Conservation (phyloP, 2,888 invertebrate species). For the Lasioglossum zephyrum region DNA sequence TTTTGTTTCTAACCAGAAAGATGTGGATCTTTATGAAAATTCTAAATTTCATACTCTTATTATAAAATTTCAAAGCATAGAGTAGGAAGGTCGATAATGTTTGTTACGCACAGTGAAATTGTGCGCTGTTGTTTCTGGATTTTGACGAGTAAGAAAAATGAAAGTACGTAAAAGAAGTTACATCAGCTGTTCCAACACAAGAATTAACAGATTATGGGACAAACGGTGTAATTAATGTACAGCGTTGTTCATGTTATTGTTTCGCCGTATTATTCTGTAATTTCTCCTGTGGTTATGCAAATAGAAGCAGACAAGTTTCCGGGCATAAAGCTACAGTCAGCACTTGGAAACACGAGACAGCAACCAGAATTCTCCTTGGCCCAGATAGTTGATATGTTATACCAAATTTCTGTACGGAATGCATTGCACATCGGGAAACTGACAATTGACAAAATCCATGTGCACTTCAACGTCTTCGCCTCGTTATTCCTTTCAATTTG, state of each 20-base stretch:
- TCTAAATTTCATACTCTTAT: too few relatives aligned
- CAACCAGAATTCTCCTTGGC: slow-evolving; percentile 64
- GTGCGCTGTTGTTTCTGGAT: too few relatives aligned
- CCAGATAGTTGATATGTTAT: slow-evolving; percentile 66
- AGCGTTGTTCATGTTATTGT: slow-evolving; percentile 29
- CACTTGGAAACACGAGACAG: slow-evolving; percentile 41
- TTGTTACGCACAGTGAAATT: neutral
- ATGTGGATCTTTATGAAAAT: too few relatives aligned
- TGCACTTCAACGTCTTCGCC: neutral
- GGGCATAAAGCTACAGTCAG: slow-evolving; percentile 60
- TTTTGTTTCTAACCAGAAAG: too few relatives aligned
- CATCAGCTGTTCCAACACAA: neutral
- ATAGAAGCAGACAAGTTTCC: slow-evolving; percentile 71
- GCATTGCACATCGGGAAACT: slow-evolving; percentile 33
- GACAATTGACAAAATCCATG: neutral
- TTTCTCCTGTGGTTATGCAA: slow-evolving; percentile 79
- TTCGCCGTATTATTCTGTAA: slow-evolving; percentile 72
- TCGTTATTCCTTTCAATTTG: neutral
- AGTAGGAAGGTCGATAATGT: too few relatives aligned
- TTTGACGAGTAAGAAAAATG: neutral
- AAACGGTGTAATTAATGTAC: slow-evolving; percentile 45
- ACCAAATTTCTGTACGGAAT: slow-evolving; percentile 52
- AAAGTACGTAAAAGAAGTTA: too few relatives aligned
- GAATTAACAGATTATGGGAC: slow-evolving; percentile 21
- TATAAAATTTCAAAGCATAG: too few relatives aligned